phyloP scores from a whole-genome alignment of 92 coral and sea anemone genomes.

The Porites evermanni region DNA sequence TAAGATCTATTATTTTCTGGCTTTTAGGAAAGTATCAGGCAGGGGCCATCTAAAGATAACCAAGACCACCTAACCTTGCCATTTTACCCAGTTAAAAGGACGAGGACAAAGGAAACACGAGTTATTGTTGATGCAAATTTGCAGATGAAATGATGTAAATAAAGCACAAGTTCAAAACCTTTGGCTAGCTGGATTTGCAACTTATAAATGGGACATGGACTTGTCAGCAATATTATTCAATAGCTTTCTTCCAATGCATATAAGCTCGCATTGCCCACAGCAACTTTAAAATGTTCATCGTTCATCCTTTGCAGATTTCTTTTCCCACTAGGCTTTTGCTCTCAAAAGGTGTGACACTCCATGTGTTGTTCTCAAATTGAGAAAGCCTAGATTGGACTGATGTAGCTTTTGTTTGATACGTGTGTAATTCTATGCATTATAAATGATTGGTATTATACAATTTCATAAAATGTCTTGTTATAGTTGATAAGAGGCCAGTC shows the following conservation, averaged over 20 bases:
- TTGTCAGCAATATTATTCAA: not conserved
- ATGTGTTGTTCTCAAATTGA: too few species aligned
- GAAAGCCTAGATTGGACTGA: too few species aligned
- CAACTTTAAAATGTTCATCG: not conserved
- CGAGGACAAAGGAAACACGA: not conserved
- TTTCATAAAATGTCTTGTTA: not conserved
- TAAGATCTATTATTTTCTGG: slow-evolving; percentile 24
- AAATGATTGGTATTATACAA: not conserved
- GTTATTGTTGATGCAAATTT: not conserved
- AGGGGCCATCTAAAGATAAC: slow-evolving; percentile 58
- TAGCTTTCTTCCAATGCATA: not conserved
- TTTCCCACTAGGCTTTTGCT: too few species aligned
- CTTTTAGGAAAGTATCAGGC: slow-evolving; percentile 75
- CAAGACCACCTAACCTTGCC: slow-evolving; percentile 58
- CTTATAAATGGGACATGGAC: not conserved
- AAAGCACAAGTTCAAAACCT: not conserved
- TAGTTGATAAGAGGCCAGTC: not conserved
- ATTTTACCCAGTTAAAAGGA: not conserved
- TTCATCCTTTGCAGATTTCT: too few species aligned
- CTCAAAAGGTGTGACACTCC: too few species aligned
- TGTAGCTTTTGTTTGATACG: too few species aligned
- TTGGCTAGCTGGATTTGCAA: not conserved
- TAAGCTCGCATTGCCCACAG: not conserved
- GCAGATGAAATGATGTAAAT: not conserved
- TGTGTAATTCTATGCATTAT: not conserved